Evolutionary conservation across 2,113 vertebrate genomes (phyloP).

Genomic region (Larimichthys crocea): DNA sequence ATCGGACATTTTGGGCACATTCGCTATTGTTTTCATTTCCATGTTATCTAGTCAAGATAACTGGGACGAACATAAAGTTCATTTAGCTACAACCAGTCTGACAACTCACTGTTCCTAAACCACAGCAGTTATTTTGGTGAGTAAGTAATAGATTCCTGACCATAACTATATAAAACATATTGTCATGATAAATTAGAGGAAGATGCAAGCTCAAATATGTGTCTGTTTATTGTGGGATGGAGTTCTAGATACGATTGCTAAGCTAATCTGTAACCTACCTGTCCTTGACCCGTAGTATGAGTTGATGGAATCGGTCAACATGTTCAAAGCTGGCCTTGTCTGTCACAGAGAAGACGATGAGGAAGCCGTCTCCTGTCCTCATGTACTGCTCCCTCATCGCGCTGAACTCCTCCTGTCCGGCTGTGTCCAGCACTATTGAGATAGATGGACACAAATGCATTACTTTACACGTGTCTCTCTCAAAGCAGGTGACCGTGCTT

Average conservation of each 20-base stretch:
- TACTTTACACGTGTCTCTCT: background rate
- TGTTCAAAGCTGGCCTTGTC: conserved; percentile 99
- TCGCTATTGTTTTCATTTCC: background rate
- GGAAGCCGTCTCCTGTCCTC: conserved; percentile 97
- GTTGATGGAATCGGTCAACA: conserved; percentile 96
- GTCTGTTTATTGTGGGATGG: too few relatives aligned
- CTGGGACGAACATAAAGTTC: background rate
- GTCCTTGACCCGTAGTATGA: conserved; percentile 98
- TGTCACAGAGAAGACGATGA: conserved; percentile 97
- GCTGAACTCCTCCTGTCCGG: conserved; percentile 98
- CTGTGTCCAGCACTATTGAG: conserved; percentile 93
- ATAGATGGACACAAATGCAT: background rate
- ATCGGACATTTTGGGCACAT: background rate
- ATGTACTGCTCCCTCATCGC: conserved; percentile 99
- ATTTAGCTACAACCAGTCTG: background rate
- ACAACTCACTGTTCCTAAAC: background rate
- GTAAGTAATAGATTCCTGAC: background rate
- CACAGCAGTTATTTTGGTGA: background rate
- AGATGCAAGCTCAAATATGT: background rate
- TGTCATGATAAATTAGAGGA: too few relatives aligned
- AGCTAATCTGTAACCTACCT: conserved; percentile 82
- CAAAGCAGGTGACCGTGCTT: too few relatives aligned
- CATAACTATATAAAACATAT: too few relatives aligned
- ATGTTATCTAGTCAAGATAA: background rate
- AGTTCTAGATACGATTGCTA: background rate